Percentiles rank a stretch among this genome's conserved stretches.
Conservation (phyloP, 2,797 vertebrate species). For the Emydoidea blandingii region DNA sequence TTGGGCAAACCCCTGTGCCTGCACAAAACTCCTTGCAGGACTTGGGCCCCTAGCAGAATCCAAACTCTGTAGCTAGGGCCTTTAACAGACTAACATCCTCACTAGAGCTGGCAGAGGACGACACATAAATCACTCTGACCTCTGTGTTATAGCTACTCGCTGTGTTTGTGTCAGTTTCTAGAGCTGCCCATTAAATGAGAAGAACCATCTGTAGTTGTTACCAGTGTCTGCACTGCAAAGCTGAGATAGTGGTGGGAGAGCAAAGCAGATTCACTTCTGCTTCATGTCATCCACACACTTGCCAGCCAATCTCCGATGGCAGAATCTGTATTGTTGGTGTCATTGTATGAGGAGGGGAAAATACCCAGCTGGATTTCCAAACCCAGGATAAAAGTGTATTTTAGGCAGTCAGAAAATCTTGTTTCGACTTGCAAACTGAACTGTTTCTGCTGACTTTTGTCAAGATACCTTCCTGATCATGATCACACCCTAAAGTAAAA, state of each 20-base stretch:
- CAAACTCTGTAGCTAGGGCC: not conserved
- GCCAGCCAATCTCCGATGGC: not conserved
- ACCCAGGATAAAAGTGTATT: not conserved
- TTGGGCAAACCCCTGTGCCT: not conserved
- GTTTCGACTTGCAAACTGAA: not conserved
- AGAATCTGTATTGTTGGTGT: not conserved
- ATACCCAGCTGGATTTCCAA: not conserved
- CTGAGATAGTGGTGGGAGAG: fast-evolving
- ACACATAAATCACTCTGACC: not conserved
- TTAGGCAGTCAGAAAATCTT: not conserved
- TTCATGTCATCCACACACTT: fast-evolving
- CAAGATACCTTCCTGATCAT: not conserved
- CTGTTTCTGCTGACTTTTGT: not conserved
- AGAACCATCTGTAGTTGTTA: not conserved
- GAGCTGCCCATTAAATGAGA: not conserved
- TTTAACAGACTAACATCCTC: not conserved
- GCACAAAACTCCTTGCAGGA: not conserved
- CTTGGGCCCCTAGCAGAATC: not conserved
- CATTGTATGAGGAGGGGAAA: not conserved
- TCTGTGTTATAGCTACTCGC: not conserved
- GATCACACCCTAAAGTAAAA: fast-evolving
- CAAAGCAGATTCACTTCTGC: not conserved
- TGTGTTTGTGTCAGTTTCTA: not conserved
- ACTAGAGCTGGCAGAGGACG: not conserved
- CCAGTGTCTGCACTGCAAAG: not conserved